Evolutionary conservation across 2,113 vertebrate genomes (phyloP), one percentile per base, ranked within the genome.

Genomic region (Cygnus atratus): DNA sequence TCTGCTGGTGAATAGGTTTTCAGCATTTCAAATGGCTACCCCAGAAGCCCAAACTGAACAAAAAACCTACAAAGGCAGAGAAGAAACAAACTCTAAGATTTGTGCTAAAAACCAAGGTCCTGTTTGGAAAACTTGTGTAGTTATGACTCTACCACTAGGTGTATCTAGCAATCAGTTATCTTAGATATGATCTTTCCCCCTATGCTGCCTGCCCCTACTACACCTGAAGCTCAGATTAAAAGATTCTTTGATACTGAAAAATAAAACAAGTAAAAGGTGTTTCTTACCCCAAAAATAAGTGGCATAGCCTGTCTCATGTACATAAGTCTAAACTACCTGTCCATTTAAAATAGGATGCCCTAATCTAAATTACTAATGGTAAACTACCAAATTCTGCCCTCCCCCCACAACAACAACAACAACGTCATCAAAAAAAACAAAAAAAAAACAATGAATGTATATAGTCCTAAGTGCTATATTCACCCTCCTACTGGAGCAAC

Each of bases 81-180:
- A 74, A 82, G 35, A 70, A 19, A 1, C 25, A 15, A 31, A 8
- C 2, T 50, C 17, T 44, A 6, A 3, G 8, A 10, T 6, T 82
- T 63, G 14, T 24, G 17, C 3, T 44, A 43, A 74, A 75, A 16
- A 0, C 2, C 6, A 17, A 26, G 4, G 22, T 46, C 21, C 50
- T 61, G 3, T 7, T 13, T 10, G 18, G 59, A n/a, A 70, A 86
- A 87, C 68, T 2, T 9, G 15, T 33, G 20, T 2, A 18, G 41
- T 15, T 62, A 21, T 43, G 65, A 35, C 24, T 3, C 28, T 28
- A n/a, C 13, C 10, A 16, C 7, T 52, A 8, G 66, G 15, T 19
- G 31, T 87, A 75, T 20, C 39, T 28, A 39, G 17, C 0, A 0
- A 6, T 43, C n/a, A 61, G n/a, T 61, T 31, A 13, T 59, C 52